phyloP scores from a whole-genome alignment of 2,888 invertebrate genomes.

The Drosophila diplacantha region DNA sequence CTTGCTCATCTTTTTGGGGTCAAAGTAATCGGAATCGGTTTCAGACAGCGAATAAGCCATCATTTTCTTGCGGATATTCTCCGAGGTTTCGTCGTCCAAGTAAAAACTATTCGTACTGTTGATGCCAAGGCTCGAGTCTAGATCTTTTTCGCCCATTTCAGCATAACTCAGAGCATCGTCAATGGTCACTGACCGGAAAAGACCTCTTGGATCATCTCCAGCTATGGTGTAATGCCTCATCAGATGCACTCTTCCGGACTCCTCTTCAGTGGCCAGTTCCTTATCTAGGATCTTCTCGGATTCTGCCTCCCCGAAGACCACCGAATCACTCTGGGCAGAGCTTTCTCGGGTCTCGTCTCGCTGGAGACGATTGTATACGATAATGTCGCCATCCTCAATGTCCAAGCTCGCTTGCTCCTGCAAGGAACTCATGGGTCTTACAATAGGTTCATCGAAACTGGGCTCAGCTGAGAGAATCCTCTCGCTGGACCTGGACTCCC shows the following conservation, averaged over 20 bases:
- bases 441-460: constrained; percentile 60
- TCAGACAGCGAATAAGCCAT: constrained; percentile 76
- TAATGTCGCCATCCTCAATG: constrained; percentile 65
- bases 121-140: constrained; percentile 6
- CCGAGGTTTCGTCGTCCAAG: constrained; percentile 69
- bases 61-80: constrained; percentile 74
- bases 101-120: constrained; percentile 56
- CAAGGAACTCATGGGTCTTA: constrained; percentile 58
- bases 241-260: constrained; percentile 46
- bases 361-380: constrained; percentile 61
- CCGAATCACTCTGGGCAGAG: constrained; percentile 69
- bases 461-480: constrained; percentile 30
- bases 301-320: constrained; percentile 58
- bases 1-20: constrained; percentile 49
- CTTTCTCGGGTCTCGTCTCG: constrained; percentile 66
- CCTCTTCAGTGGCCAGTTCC: constrained; percentile 27
- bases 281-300: constrained; percentile 7
- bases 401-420: constrained; percentile 57
- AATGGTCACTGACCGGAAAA: constrained; percentile 64
- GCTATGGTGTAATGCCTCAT: constrained; percentile 65
- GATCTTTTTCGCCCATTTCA: constrained; percentile 34
- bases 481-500: constrained; percentile 53
- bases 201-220: constrained; percentile 50
- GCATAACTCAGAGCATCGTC: constrained; percentile 59
- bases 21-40: constrained; percentile 74